A percentile compares a stretch with the other conserved stretches of the same genome.
Conservation (phyloP, 1,140 invertebrate species). For the Gonioctena quinquepunctata region DNA sequence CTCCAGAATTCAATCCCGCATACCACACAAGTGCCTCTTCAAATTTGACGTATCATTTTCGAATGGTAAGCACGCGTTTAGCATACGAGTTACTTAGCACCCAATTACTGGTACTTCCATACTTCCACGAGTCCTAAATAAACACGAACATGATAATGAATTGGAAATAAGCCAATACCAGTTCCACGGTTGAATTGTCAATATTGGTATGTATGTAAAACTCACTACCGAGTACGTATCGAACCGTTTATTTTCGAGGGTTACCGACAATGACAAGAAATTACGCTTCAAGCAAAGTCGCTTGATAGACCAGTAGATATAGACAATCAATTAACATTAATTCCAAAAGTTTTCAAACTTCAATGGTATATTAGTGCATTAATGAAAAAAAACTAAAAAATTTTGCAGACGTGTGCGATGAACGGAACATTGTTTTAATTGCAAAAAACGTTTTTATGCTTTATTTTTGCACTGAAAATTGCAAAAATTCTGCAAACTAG, state of each 20-base stretch:
- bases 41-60: background rate
- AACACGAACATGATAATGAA: background rate
- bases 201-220: background rate
- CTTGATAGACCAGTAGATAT: too few relatives aligned
- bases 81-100: background rate
- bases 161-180: conserved; percentile 7
- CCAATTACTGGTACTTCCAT: background rate
- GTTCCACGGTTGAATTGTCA: background rate
- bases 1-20: background rate
- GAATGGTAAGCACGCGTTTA: background rate
- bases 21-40: background rate
- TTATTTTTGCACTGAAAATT: too few relatives aligned
- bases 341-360: too few relatives aligned
- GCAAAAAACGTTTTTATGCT: too few relatives aligned
- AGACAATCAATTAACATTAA: too few relatives aligned
- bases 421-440: too few relatives aligned
- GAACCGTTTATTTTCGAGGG: background rate
- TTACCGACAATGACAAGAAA: background rate
- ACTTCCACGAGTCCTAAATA: conserved; percentile 3
- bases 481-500: too few relatives aligned
- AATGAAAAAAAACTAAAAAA: too few relatives aligned
- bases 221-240: background rate
- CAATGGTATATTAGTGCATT: too few relatives aligned
- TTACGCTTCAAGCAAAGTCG: too few relatives aligned
- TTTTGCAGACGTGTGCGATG: too few relatives aligned